phyloP scores from a whole-genome alignment of 2,888 invertebrate species.

The Punctoribates punctum region DNA sequence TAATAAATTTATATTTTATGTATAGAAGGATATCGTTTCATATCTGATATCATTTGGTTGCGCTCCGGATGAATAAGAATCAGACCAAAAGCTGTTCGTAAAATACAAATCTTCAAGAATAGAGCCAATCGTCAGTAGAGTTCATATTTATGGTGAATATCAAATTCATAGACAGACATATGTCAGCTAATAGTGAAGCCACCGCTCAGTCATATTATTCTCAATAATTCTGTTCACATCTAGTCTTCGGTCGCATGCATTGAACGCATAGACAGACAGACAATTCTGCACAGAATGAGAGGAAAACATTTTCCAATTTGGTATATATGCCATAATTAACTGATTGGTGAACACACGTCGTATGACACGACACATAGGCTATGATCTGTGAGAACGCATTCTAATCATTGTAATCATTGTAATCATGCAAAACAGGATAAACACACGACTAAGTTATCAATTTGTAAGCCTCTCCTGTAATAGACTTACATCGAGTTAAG shows the following conservation, averaged over 20 bases:
- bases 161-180: neutral
- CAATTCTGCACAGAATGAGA: neutral
- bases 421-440: neutral
- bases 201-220: neutral
- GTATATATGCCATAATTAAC: constrained; percentile 25
- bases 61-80: constrained; percentile 5
- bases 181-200: neutral
- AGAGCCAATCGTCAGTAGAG: neutral
- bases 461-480: constrained; percentile 12
- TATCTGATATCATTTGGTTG: constrained; percentile 30
- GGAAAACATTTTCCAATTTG: constrained; percentile 12
- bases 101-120: neutral
- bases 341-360: neutral
- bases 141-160: neutral
- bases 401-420: neutral
- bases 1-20: constrained; percentile 22
- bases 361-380: constrained; percentile 11
- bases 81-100: neutral
- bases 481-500: constrained; percentile 4
- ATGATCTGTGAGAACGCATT: neutral
- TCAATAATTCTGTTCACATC: constrained; percentile 2
- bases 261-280: neutral
- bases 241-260: neutral
- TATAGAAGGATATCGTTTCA: constrained; percentile 11
- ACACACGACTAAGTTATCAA: constrained; percentile 11